These are phyloP conservation scores for Microctenopoma lineatum DNA, from an alignment of 2,797 vertebrate genomes.

Conservation along the genomic window DNA sequence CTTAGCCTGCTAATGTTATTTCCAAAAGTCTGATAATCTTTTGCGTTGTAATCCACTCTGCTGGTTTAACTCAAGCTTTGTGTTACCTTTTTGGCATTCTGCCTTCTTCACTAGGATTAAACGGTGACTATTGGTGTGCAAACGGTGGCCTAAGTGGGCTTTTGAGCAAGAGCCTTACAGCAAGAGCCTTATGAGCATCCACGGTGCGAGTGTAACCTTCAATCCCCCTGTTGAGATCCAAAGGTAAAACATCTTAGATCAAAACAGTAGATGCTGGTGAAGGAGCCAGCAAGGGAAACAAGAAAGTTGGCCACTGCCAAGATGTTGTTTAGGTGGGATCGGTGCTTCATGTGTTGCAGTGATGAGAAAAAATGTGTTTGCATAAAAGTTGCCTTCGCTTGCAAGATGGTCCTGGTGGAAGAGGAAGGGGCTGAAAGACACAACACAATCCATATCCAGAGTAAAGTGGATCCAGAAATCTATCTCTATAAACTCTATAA, in stretches of 20 bases:
- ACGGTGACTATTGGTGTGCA: too few relatives aligned
- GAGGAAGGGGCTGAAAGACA: constrained; percentile 78
- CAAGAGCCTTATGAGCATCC: too few relatives aligned
- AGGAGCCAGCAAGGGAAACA: constrained; percentile 81
- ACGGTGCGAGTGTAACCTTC: constrained; percentile 66
- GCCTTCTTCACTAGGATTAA: constrained; percentile 27
- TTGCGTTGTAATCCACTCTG: constrained; percentile 67
- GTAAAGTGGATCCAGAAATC: constrained; percentile 78
- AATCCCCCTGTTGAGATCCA: constrained; percentile 74
- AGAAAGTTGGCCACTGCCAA: constrained; percentile 85
- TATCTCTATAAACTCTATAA: background rate
- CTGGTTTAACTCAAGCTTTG: constrained; percentile 65
- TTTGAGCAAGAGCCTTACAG: too few relatives aligned
- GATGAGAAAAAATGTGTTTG: constrained; percentile 56
- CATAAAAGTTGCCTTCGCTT: constrained; percentile 56
- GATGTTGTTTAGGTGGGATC: constrained; percentile 85
- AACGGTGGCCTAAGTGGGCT: too few relatives aligned
- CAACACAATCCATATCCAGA: constrained; percentile 77
- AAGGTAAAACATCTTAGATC: constrained; percentile 76
- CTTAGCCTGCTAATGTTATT: constrained; percentile 69
- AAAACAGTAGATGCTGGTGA: constrained; percentile 75
- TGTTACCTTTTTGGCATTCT: constrained; percentile 47
- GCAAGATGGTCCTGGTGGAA: constrained; percentile 82
- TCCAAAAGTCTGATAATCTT: constrained; percentile 64
- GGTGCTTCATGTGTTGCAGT: constrained; percentile 80